Evolutionary conservation across 2,888 invertebrate genomes (phyloP), one percentile per base, ranked within the genome.

Genomic region (Limnephilus lunatus): DNA sequence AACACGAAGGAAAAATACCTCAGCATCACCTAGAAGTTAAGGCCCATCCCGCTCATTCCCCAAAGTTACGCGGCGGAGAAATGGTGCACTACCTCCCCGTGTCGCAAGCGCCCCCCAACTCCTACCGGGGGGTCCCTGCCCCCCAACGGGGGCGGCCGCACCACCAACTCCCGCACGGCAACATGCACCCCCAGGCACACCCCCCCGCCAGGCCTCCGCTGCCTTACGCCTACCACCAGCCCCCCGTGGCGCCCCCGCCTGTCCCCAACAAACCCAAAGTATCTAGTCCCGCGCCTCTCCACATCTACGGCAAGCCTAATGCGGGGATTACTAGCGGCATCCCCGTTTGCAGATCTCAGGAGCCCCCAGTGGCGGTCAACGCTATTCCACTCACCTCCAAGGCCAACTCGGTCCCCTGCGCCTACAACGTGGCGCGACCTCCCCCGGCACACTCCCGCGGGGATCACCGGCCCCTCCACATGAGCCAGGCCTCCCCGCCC

Each of bases 261-360:
- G 95, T 96, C 86, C 96, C 96, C 90, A 95, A 95, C 85, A 97
- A 97, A 94, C 97, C 97, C 31, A 97, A 97, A 95, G 98, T 98
- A 86, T 98, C 97, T 94, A 97, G 97, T 94, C 98, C 98, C 1
- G 98, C 98, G 91, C 98, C 98, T 86, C 97, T 97, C 90, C 97
- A 97, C 94, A 97, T 98, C 93, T 98, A 98, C 94, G 97, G 97
- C 88, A 98, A 97, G 94, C 94, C 94, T 82, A 94, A 95, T 94
- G 96, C 97, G 82, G 97, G 97, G 30, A 96, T 97, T 91, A 96
- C 96, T 93, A 95, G 96, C 82, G 96, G 97, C 11, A 96, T 96
- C 80, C 97, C 97, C 32, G 95, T 96, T 4, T 95, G 96, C 94
- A 95, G 96, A 35, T 95, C 95, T 81, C 95, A 95, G 93, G 95